Evolutionary conservation across 2,113 vertebrate species (phyloP), one percentile per base, ranked within the genome.

Genomic region (Danionella cerebrum): DNA sequence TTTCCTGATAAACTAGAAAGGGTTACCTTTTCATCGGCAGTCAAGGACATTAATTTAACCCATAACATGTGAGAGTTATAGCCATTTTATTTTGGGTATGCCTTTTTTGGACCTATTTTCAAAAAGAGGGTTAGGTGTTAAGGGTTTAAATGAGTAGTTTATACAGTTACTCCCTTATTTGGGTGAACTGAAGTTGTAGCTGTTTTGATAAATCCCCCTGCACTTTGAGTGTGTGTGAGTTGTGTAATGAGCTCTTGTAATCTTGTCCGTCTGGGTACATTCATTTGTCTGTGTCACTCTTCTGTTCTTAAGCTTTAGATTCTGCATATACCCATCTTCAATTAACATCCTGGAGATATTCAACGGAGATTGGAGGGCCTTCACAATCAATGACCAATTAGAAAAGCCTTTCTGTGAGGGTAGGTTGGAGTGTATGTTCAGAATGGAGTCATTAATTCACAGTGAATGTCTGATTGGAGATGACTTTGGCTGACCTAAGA

Each of bases 391-490:
- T 86, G 83, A 85, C 83, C 84, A 85, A 85, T 88, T 87, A 89
- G 81, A 35, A 42, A 42, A 33, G 79, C 67, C 71, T 68, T 52
- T 54, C 69, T 55, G 80, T 60, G 63, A 68, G 67, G 70, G 70
- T 52, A 50, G 50, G 74, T 48, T 65, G 54, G 63, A 14, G 65
- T 62, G 45, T 19, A 55, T 27, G 25, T 68, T 54, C 22, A 44
- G 65, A 25, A 31, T 42, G 79, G 76, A 83, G 82, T 84, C 86
- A 89, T 88, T 87, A 86, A 89, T 89, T 84, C 83, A 85, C 80
- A 83, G 85, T 84, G 86, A 84, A 85, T 87, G 81, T 78, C 85
- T 86, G 88, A 89, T 89, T 88, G 84, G 82, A 83, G 86, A 84
- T 87, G 85, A 87, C 86, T 86, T 86, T 87, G 83, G 78, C 35